These are phyloP conservation scores for Apis florea DNA, from an alignment of 1,140 invertebrate genomes.

Conservation along the genomic window DNA sequence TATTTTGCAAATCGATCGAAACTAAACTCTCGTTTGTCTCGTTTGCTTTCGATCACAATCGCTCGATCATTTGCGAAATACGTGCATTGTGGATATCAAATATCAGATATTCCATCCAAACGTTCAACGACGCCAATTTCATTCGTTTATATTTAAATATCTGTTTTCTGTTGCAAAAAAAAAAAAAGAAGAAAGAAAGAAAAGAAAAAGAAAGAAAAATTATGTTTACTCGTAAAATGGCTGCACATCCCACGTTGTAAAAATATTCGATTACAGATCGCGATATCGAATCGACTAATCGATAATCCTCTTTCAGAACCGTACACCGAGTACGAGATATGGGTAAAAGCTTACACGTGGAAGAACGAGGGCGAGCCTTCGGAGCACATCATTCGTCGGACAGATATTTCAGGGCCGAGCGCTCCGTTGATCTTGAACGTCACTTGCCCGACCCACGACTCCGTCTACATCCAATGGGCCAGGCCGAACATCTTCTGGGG, in stretches of 20 bases:
- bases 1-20: not conserved
- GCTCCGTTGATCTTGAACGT: slow-evolving; percentile 90
- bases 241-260: too few species aligned
- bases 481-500: slow-evolving; percentile 87
- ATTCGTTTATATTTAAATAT: too few species aligned
- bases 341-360: slow-evolving; percentile 89
- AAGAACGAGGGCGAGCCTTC: slow-evolving; percentile 88
- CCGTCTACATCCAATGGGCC: slow-evolving; percentile 90
- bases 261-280: not conserved
- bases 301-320: slow-evolving; percentile 83
- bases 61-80: too few species aligned
- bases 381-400: slow-evolving; percentile 86
- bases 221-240: too few species aligned
- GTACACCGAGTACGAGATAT: slow-evolving; percentile 91
- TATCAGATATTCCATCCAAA: too few species aligned
- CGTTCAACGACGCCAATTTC: too few species aligned
- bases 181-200: too few species aligned
- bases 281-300: not conserved
- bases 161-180: too few species aligned
- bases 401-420: slow-evolving; percentile 90
- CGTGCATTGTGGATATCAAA: too few species aligned
- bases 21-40: not conserved
- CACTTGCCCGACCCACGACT: slow-evolving; percentile 88
- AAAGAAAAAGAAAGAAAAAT: too few species aligned
- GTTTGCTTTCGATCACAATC: too few species aligned